phyloP scores from a whole-genome alignment of 2,888 invertebrate species.

The Xiphydria camelus region DNA sequence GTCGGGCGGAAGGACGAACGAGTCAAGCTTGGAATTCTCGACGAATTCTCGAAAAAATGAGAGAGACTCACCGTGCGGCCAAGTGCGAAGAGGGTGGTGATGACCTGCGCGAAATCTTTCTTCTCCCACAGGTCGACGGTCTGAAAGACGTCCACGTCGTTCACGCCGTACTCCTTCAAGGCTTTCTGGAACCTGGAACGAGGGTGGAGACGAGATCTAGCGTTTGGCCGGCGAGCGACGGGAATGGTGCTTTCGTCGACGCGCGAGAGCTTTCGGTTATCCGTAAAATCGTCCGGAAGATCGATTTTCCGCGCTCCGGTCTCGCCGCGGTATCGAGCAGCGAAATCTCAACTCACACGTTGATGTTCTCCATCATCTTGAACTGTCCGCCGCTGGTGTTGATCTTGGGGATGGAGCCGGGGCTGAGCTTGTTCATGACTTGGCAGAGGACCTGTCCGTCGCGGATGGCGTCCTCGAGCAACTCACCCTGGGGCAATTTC shows the following conservation, averaged over 20 bases:
- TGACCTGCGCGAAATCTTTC: slow-evolving; percentile 85
- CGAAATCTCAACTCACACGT: slow-evolving; percentile 79
- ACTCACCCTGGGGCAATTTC: slow-evolving; percentile 80
- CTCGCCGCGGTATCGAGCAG: no score
- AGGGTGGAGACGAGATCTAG: no score
- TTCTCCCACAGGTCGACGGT: slow-evolving; percentile 96
- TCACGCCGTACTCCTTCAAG: slow-evolving; percentile 84
- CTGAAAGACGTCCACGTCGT: slow-evolving; percentile 92
- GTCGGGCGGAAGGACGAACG: no score
- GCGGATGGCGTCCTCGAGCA: slow-evolving; percentile 86
- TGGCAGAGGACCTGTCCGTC: slow-evolving; percentile 93
- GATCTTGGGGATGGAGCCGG: slow-evolving; percentile 87
- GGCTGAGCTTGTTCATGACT: slow-evolving; percentile 90
- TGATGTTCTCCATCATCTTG: slow-evolving; percentile 99
- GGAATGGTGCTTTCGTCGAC: no score
- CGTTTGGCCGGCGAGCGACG: no score
- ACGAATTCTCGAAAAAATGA: no score
- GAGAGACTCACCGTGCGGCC: slow-evolving; percentile 77
- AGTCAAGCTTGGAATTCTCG: no score
- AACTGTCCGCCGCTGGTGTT: slow-evolving; percentile 95
- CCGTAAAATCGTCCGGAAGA: no score
- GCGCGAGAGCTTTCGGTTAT: no score
- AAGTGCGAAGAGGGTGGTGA: slow-evolving; percentile 82
- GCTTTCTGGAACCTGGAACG: slow-evolving; percentile 80
- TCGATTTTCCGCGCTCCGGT: no score